phyloP scores from a whole-genome alignment of 2,888 invertebrate genomes.

The Autographa pulchrina region DNA sequence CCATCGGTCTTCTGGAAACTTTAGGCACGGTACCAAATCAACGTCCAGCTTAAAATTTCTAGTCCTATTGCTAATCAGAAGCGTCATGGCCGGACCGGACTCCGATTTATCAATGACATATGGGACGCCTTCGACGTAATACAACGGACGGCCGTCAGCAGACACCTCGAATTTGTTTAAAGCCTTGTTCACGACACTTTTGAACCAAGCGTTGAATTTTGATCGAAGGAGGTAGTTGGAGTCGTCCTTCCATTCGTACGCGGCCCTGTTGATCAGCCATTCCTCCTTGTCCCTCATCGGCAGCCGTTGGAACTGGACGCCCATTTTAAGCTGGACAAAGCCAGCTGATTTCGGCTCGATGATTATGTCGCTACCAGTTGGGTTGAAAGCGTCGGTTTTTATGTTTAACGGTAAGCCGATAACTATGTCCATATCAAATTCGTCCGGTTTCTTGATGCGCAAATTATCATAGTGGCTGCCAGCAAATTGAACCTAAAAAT shows the following conservation, averaged over 20 bases:
- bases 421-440: slow-evolving; percentile 90
- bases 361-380: slow-evolving; percentile 74
- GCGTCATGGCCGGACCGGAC: slow-evolving; percentile 89
- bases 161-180: slow-evolving; percentile 70
- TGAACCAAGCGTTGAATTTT: slow-evolving; percentile 88
- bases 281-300: slow-evolving; percentile 67
- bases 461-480: slow-evolving; percentile 90
- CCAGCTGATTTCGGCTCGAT: slow-evolving; percentile 80
- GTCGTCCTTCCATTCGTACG: slow-evolving; percentile 79
- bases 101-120: slow-evolving; percentile 71
- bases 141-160: slow-evolving; percentile 36
- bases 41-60: slow-evolving; percentile 78
- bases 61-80: slow-evolving; percentile 73
- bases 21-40: slow-evolving; percentile 88
- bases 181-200: slow-evolving; percentile 81
- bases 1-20: slow-evolving; percentile 83
- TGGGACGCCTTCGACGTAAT: slow-evolving; percentile 75
- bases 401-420: slow-evolving; percentile 84
- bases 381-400: slow-evolving; percentile 56
- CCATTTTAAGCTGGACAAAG: slow-evolving; percentile 82
- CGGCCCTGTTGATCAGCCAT: slow-evolving; percentile 74
- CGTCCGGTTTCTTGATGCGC: slow-evolving; percentile 88
- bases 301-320: slow-evolving; percentile 72
- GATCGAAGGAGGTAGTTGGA: slow-evolving; percentile 79
- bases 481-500: slow-evolving; percentile 81